These are phyloP conservation scores for Cecropterus lyciades DNA, from an alignment of 1,140 invertebrate genomes.

Conservation along the genomic window DNA sequence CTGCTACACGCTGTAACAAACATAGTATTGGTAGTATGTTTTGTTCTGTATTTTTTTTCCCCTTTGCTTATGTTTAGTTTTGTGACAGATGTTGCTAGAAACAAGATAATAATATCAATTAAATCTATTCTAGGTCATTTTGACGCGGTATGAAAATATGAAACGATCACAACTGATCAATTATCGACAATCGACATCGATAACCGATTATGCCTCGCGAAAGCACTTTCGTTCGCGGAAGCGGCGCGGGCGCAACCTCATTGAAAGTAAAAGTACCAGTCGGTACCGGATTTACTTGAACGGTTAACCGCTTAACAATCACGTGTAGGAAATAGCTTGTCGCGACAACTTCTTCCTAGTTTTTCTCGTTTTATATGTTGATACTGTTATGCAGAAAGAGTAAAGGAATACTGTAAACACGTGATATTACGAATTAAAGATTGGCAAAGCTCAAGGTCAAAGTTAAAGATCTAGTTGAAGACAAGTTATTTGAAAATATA, in stretches of 20 bases:
- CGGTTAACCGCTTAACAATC: conserved; percentile 45
- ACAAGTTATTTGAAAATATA: too few species aligned
- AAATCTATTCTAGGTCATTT: background rate
- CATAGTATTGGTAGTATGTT: too few species aligned
- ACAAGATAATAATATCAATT: too few species aligned
- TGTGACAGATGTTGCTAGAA: too few species aligned
- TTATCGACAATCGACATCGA: conserved; percentile 47
- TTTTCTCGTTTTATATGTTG: conserved; percentile 12
- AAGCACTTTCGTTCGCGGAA: conserved; percentile 75
- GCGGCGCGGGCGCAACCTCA: conserved; percentile 48
- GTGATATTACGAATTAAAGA: too few species aligned
- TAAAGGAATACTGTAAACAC: background rate
- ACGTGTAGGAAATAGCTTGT: conserved; percentile 41
- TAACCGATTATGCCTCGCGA: conserved; percentile 45
- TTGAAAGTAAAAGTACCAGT: conserved; percentile 75
- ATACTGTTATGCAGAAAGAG: background rate
- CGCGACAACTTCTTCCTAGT: conserved; percentile 32
- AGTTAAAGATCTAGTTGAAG: background rate
- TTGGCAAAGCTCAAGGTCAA: background rate
- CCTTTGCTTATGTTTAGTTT: too few species aligned
- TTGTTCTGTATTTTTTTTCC: too few species aligned
- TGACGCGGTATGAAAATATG: background rate
- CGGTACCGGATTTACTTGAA: conserved; percentile 55
- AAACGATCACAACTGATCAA: conserved; percentile 6
- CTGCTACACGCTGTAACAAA: too few species aligned